Evolutionary conservation across 2,888 invertebrate species (phyloP), one percentile per base, ranked within the genome.

Genomic region (Perithous albicinctus): DNA sequence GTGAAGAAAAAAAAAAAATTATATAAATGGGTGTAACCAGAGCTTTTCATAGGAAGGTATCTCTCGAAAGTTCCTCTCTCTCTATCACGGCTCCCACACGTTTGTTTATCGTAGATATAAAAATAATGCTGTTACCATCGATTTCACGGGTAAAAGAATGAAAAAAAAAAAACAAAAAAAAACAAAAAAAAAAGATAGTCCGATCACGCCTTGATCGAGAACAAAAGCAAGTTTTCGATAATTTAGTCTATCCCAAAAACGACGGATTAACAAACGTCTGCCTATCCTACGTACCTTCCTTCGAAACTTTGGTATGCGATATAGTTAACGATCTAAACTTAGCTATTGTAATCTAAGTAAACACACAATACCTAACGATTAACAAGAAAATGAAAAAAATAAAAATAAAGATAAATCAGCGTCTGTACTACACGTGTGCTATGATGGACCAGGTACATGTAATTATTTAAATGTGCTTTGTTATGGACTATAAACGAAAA

Each of bases 371-470:
- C 82, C 85, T 86, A 87, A 86, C 41, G 84, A 88, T 85, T 86
- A 85, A 86, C 82, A 85, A 70, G 73, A 38, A 70, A 75, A 69
- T 32, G 46, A 73, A 76, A 59, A 75, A 69, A 78, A 70, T 32
- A 61, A 51, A 61, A 78, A 56, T 78, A 78, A 86, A 77, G 86
- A 86, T 85, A 86, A 87, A 87, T 88, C 84, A 87, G 82, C 89
- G 87, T 88, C 87, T 89, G 86, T 90, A 88, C 85, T 87, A 89
- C 85, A 88, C 87, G 88, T 89, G 87, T 89, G 86, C 88, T 90
- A 88, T 89, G 86, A 87, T 87, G 89, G 88, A 89, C 89, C 89
- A 89, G 88, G 86, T 88, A 87, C 86, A 87, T 88, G 51, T 87
- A 85, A 83, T 86, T 85, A 83, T 86, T 89, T 84, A 82, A 86